A percentile compares a stretch with the other conserved stretches of the same genome.
These are phyloP conservation scores for Sinopyrophorus schimmeli DNA, from an alignment of 2,888 invertebrate species.

Conservation along the genomic window DNA sequence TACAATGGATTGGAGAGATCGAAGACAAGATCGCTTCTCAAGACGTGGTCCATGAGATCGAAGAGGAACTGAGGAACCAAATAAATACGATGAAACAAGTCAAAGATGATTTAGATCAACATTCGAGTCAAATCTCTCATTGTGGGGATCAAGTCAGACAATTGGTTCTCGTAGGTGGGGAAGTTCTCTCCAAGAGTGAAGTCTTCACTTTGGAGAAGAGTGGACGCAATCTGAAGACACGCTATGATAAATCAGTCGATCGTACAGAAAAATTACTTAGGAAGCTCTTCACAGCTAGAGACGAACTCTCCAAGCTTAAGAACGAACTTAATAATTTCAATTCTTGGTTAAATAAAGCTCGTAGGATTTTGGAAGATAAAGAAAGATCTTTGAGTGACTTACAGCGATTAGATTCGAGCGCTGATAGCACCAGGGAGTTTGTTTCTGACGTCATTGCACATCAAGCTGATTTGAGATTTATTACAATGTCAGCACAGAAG, in stretches of 20 bases:
- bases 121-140: conserved; percentile 80
- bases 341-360: conserved; percentile 81
- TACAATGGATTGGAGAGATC: conserved; percentile 84
- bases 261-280: conserved; percentile 78
- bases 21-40: conserved; percentile 84
- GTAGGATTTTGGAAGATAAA: conserved; percentile 80
- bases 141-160: conserved; percentile 90
- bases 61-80: conserved; percentile 85
- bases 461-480: conserved; percentile 92
- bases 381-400: conserved; percentile 80
- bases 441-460: conserved; percentile 93
- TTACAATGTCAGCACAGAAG: conserved; percentile 95
- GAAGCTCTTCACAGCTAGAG: conserved; percentile 76
- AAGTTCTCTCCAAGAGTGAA: conserved; percentile 91
- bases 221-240: conserved; percentile 78
- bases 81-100: conserved; percentile 88
- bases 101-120: conserved; percentile 86
- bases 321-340: conserved; percentile 81
- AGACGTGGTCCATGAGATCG: conserved; percentile 83
- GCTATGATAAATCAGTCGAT: conserved; percentile 81
- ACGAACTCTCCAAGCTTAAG: conserved; percentile 86
- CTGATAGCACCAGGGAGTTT: conserved; percentile 84
- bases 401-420: conserved; percentile 69
- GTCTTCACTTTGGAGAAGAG: conserved; percentile 85
- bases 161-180: conserved; percentile 85